Base-by-base conservation (phyloP, 2,888 invertebrate genomes). In the Orthosia gracilis region DNA sequence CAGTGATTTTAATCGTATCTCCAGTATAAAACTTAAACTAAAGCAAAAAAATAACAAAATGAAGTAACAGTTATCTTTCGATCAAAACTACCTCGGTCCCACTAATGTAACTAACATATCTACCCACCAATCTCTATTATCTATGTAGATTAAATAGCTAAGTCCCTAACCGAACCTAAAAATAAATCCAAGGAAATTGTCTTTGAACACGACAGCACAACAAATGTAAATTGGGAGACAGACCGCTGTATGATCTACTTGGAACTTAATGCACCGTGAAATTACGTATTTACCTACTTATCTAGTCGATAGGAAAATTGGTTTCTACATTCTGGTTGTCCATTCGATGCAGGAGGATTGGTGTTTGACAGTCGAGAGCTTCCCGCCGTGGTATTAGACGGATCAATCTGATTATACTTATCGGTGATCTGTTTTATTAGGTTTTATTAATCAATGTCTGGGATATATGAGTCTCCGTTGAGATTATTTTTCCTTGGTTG, bases 231-330 rank as follows among this genome's bases (percentile, higher is more conserved):
- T 90, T 88, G 85, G 79, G 77, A 87, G 85, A 83, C 86, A 84
- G 87, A 85, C 90, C 89, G 84, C 87, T 90, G 84, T 91, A 91
- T 94, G 91, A 94, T 94, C 92, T 92, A 90, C 91, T 93, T 89
- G 86, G 90, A 91, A 93, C 93, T 94, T 94, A 95, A 95, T 94
- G 92, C 90, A 90, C 87, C 95, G 92, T 94, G 95, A 95, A 95
- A 95, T 95, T 94, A 94, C 94, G 92, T 94, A 92, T 94, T 95
- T 94, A 94, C 95, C 95, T 94, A 94, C 94, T 94, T 94, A 95
- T 91, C 93, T 94, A 95, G 91, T 95, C 94, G 92, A 89, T 91
- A 88, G 92, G 95, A 95, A 95, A 95, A 95, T 95, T 95, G 95
- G 91, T 93, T 95, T 93, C 91, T 89, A 91, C 90, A 92, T 91